Evolutionary conservation across 2,888 invertebrate species (phyloP).

Genomic region (Leptopilina drosophilae): DNA sequence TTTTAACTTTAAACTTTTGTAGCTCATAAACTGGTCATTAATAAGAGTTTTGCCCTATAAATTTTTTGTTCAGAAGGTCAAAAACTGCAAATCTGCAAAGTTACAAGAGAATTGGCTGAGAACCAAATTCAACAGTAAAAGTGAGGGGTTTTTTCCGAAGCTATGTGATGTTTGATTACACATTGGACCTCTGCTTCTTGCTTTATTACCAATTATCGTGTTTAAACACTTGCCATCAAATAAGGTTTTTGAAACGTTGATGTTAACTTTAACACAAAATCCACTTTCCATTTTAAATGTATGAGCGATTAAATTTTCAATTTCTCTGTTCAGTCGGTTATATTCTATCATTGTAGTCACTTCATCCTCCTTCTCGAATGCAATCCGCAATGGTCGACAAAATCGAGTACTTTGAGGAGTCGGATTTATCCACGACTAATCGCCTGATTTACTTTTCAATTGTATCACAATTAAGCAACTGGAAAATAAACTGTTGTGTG

Average conservation of each 20-base stretch:
- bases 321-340: constrained; percentile 20
- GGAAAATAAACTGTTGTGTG: constrained; percentile 15
- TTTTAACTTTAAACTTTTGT: no score
- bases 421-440: constrained; percentile 21
- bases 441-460: neutral
- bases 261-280: no score
- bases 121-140: neutral
- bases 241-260: constrained; percentile 3
- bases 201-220: neutral
- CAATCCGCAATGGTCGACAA: neutral
- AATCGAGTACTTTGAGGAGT: constrained; percentile 40
- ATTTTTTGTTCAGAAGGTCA: no score
- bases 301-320: neutral
- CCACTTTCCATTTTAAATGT: no score
- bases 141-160: no score
- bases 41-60: no score
- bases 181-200: constrained; percentile 1
- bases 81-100: constrained; percentile 22
- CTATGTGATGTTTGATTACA: constrained; percentile 8
- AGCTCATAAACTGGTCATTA: no score
- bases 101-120: no score
- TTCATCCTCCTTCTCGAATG: constrained; percentile 31
- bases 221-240: constrained; percentile 39
- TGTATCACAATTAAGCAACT: constrained; percentile 8
- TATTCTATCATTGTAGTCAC: constrained; percentile 17